Base-by-base conservation (phyloP, 1,140 invertebrate species). In the Aphelenchoides avenae region DNA sequence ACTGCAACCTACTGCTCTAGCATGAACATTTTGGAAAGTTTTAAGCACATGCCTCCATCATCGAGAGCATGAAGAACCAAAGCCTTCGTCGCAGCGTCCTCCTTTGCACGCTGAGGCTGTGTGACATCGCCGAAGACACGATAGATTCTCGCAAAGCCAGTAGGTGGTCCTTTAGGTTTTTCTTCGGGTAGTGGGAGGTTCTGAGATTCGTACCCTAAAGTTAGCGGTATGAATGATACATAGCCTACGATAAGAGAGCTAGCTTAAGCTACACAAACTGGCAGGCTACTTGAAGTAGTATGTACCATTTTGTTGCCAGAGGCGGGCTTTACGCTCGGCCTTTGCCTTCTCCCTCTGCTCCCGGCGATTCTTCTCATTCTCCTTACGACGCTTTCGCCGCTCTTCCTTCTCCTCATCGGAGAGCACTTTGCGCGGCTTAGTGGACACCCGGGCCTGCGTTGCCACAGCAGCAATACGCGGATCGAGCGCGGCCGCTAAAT, bases 11-110 rank as follows among this genome's bases (percentile, higher is more conserved):
- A n/a, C n/a, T n/a, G n/a, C n/a, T n/a, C n/a, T n/a, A n/a, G n/a
- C n/a, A n/a, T n/a, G n/a, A n/a, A n/a, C n/a, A n/a, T n/a, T n/a
- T n/a, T n/a, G n/a, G n/a, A n/a, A n/a, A n/a, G n/a, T n/a, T n/a
- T n/a, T n/a, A n/a, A n/a, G n/a, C n/a, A n/a, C n/a, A n/a, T n/a
- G 57, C 52, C 52, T 13, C 52, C 29, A 24, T 54, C 48, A 34
- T 59, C 57, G 20, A 59, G 53, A 22, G 55, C 15, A 26, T 59
- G 59, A n/a, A 59, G n/a, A 5, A 59, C 33, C 24, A 59, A 20
- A 2, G 57, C 57, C 11, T 59, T 22, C 11, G 15, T n/a, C 20
- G 36, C 20, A 13, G 20, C 7, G 20, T 59, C 57, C 3, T 7
- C 33, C 27, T 27, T n/a, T 9, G 37, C 54, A 6, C 57, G 34